Conservation (phyloP, 2,113 vertebrate genomes). For the Tetrax tetrax region DNA sequence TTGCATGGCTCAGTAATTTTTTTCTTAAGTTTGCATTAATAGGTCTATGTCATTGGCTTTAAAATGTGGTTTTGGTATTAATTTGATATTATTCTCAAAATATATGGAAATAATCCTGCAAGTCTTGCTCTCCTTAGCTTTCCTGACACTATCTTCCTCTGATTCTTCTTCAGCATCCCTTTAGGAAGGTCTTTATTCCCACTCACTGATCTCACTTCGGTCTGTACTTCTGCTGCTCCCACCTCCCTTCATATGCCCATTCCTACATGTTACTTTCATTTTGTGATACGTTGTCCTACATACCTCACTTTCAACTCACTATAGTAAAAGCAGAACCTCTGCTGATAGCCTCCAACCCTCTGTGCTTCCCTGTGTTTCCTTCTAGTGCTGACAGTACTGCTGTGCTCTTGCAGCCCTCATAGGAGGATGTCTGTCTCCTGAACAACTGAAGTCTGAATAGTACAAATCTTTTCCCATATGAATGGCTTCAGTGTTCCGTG, state of each 20-base stretch:
- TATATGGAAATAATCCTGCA: background rate
- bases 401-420: background rate
- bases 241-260: background rate
- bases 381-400: background rate
- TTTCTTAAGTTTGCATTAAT: background rate
- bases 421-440: background rate
- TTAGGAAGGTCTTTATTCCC: background rate
- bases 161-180: background rate
- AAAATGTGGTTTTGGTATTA: background rate
- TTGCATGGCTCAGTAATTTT: background rate
- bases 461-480: background rate
- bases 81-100: background rate
- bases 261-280: background rate
- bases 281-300: background rate
- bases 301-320: background rate
- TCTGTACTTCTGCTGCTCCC: background rate
- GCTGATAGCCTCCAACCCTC: background rate
- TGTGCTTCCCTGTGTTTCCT: background rate
- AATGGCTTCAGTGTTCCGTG: constrained; percentile 36
- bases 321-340: background rate
- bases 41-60: background rate
- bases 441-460: background rate
- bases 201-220: background rate
- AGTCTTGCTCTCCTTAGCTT: background rate
- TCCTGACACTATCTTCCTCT: background rate